Evolutionary conservation across 2,888 invertebrate genomes (phyloP), one percentile per base, ranked within the genome.

Genomic region (Kuschelorhynchus macadamiae): DNA sequence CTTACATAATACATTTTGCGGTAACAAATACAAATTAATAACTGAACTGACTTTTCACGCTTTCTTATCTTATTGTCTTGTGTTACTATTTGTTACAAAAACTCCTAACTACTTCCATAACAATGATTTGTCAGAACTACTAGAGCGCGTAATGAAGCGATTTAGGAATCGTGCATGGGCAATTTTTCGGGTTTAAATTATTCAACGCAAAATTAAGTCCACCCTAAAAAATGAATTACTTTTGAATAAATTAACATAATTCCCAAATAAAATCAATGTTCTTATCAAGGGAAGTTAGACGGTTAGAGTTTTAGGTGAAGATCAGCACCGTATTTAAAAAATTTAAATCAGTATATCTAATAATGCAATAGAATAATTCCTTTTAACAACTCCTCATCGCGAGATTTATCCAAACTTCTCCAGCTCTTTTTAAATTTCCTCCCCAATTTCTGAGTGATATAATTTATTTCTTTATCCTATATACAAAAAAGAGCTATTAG

Each of bases 81-180:
- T n/a, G n/a, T n/a, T n/a, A n/a, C 4, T 25, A 57, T 33, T 57
- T 47, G 33, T 47, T 57, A 46, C 46, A 36, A 17, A 21, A 60
- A 47, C 60, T 39, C 36, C 30, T 12, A 52, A 36, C 9, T n/a
- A 39, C 30, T 60, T 60, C 49, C 59, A 59, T 47, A 61, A 61
- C 61, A 52, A 52, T 52, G 61, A 61, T 61, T 61, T 52, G 44
- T 52, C 32, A 17, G 42, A 61, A 33, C 42, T 52, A 61, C 41
- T 33, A 42, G 61, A 61, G 52, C 61, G 42, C 42, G 44, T 61
- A 50, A 61, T 61, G 61, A 61, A 61, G 42, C 61, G 20, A 61
- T 61, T 61, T 61, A 30, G 52, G 60, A 60, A 52, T 52, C 61
- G 52, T 61, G 61, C 61, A 52, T 61, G 61, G 52, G 41, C 52